These are phyloP conservation scores for Patiria miniata DNA, from an alignment of 35 echinoderm and acorn worm species.

Conservation along the genomic window DNA sequence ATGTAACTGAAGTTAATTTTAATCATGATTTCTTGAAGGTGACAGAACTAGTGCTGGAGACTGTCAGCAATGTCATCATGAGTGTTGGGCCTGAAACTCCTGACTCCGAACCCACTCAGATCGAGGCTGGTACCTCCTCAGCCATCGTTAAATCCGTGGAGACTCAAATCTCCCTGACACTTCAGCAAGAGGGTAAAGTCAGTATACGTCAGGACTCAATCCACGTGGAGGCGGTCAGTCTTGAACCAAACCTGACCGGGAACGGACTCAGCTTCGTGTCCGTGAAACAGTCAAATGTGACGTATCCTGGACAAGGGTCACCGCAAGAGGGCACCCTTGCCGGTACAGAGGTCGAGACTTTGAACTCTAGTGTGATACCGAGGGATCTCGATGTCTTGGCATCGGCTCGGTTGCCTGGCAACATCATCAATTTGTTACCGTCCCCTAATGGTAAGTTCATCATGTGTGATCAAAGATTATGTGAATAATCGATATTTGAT, in stretches of 20 bases:
- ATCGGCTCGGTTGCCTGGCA: background rate
- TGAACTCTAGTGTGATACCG: slow-evolving; percentile 1
- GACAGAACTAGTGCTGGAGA: slow-evolving; percentile 3
- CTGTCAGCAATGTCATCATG: slow-evolving; percentile 27
- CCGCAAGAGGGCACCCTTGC: background rate
- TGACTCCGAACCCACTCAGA: background rate
- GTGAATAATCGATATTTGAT: too few species aligned
- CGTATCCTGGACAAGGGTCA: background rate
- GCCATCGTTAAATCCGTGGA: background rate
- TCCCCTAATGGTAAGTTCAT: background rate
- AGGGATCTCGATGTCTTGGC: background rate
- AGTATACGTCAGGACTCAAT: background rate
- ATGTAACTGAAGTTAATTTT: background rate
- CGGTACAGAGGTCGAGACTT: background rate
- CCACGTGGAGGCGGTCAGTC: slow-evolving; percentile 9
- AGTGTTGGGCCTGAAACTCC: background rate
- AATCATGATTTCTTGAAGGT: background rate
- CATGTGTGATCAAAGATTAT: too few species aligned
- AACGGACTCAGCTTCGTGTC: slow-evolving; percentile 20
- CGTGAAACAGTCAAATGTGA: background rate
- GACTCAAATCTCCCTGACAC: background rate
- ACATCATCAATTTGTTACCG: background rate
- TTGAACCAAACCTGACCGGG: background rate
- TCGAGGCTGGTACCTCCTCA: background rate
- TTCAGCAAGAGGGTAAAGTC: slow-evolving; percentile 2